Conservation (phyloP, 2,113 vertebrate species). For the Bombycilla garrulus region DNA sequence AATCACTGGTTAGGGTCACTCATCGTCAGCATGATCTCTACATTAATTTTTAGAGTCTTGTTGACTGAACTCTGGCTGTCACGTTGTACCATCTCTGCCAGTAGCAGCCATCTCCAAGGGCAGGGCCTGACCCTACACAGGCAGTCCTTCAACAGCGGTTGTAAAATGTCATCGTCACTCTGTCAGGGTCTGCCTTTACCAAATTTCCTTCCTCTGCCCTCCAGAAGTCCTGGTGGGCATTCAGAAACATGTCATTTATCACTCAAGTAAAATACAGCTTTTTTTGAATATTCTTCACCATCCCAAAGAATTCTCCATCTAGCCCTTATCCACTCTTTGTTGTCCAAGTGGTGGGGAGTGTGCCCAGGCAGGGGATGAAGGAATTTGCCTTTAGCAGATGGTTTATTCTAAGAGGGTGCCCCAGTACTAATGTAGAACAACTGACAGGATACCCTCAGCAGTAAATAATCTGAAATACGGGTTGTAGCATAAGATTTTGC, state of each 20-base stretch:
- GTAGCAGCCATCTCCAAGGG: not conserved
- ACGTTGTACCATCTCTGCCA: not conserved
- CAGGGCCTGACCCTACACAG: not conserved
- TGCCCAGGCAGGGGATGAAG: not conserved
- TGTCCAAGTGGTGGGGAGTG: not conserved
- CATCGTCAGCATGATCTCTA: not conserved
- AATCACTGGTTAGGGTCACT: not conserved
- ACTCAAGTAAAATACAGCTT: not conserved
- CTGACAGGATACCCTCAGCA: constrained; percentile 12
- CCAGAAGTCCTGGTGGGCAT: not conserved
- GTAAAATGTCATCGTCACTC: not conserved
- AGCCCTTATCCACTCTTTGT: not conserved
- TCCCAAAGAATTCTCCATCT: not conserved
- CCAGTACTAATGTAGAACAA: not conserved
- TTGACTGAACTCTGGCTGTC: not conserved
- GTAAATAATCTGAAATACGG: not conserved
- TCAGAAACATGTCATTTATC: not conserved
- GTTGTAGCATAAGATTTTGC: constrained; percentile 11
- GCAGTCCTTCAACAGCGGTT: not conserved
- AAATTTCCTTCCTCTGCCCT: not conserved
- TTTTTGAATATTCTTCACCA: not conserved
- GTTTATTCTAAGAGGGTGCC: not conserved
- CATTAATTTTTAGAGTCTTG: not conserved
- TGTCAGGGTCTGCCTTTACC: not conserved
- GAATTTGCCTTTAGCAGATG: constrained; percentile 22